A percentile compares a stretch with the other conserved stretches of the same genome.
These are phyloP conservation scores for Caloenas nicobarica DNA, from an alignment of 2,113 vertebrate species.

Conservation along the genomic window DNA sequence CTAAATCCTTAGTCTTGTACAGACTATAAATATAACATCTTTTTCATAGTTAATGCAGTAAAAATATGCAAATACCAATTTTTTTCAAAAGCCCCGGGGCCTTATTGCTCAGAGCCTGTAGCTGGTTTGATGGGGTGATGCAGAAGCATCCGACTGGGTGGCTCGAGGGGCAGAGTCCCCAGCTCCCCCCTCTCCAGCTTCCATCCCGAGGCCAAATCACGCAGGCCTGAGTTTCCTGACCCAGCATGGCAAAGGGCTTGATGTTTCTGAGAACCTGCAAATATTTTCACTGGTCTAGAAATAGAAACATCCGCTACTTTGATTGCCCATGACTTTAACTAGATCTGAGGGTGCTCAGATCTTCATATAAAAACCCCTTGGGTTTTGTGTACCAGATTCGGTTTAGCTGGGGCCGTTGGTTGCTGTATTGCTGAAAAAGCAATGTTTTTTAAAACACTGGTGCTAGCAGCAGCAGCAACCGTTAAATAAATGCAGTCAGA, in stretches of 20 bases:
- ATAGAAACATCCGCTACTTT: not conserved
- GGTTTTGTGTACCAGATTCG: not conserved
- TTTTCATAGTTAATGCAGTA: not conserved
- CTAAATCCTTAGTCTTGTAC: not conserved
- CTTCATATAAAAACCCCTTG: not conserved
- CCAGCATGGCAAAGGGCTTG: not conserved
- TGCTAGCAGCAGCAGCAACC: not conserved
- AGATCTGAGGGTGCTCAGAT: not conserved
- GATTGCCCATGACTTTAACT: not conserved
- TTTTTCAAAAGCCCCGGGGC: not conserved
- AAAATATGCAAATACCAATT: not conserved
- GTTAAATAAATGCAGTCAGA: not conserved
- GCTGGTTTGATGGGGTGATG: not conserved
- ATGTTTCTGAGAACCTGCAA: not conserved
- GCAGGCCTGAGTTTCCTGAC: not conserved
- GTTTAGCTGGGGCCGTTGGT: not conserved
- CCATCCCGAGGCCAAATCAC: not conserved
- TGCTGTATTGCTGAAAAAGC: not conserved
- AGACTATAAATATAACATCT: not conserved
- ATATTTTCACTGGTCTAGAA: not conserved
- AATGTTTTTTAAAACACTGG: not conserved
- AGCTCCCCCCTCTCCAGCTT: not conserved
- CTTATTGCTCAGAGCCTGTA: not conserved
- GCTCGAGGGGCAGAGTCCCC: not conserved
- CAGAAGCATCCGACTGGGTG: accelerated